These are phyloP conservation scores for Catostomus latipinnis DNA, from an alignment of 2,797 vertebrate species.

Conservation along the genomic window DNA sequence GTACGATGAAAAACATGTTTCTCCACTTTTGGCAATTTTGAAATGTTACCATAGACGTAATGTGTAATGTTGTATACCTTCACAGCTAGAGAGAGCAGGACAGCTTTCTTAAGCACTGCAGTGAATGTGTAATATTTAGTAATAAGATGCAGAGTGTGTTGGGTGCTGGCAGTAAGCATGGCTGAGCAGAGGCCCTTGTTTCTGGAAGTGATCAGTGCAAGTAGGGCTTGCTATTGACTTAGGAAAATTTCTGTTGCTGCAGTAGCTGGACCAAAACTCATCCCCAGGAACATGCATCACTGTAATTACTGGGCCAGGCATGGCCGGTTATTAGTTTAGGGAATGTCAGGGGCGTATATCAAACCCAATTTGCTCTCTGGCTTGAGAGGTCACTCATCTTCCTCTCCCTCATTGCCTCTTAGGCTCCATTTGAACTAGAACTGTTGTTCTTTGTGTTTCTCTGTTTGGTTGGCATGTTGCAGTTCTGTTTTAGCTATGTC, in stretches of 20 bases:
- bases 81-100: background rate
- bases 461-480: constrained; percentile 7
- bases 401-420: constrained; percentile 29
- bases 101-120: background rate
- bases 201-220: constrained; percentile 43
- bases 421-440: constrained; percentile 19
- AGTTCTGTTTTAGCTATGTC: constrained; percentile 2
- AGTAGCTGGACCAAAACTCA: constrained; percentile 49
- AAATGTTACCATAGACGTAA: no score
- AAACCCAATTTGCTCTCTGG: constrained; percentile 77
- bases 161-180: constrained; percentile 51
- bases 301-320: constrained; percentile 78
- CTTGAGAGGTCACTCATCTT: constrained; percentile 70
- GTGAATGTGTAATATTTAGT: constrained; percentile 43
- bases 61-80: background rate
- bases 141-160: constrained; percentile 50
- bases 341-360: constrained; percentile 84
- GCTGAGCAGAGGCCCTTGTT: constrained; percentile 47
- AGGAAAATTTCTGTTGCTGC: constrained; percentile 39
- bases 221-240: constrained; percentile 38
- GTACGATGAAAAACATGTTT: no score
- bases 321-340: constrained; percentile 83
- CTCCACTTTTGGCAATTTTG: no score
- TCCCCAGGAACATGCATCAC: constrained; percentile 70
- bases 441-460: constrained; percentile 32